Base-by-base conservation (phyloP, 2,113 vertebrate genomes). In the Scalopus aquaticus region DNA sequence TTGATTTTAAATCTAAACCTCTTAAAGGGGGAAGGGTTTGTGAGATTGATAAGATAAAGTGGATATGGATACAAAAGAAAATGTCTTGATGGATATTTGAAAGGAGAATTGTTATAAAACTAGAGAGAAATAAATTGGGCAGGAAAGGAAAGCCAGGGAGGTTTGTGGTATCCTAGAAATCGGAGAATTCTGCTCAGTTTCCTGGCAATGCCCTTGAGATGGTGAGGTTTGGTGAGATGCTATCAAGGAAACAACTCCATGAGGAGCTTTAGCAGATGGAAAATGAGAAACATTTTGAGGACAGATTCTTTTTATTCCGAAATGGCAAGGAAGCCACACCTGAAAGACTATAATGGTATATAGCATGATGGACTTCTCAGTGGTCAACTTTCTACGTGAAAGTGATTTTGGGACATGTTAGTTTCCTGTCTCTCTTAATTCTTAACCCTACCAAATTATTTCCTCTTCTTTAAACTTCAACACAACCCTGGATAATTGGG, bases 1-100 rank as follows among this genome's bases (percentile, higher is more conserved):
- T 91, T 78, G 46, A 89, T 95, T 93, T 49, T 92, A 82, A 93
- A 79, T 82, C n/a, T n/a, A 73, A 88, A 56, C 67, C 39, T 65
- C 51, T 30, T 84, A 76, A 88, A 60, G n/a, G 54, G 72, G 69
- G 39, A 39, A 79, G 24, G 46, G 35, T 86, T 95, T 91, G 8
- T 89, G 62, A 64, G 88, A 82, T 46, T 9, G 32, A 20, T 91
- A 78, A 81, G 77, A 82, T 62, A 62, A 88, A 78, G 32, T 85
- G 3, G 54, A 78, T 5, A 0, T 72, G 51, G 88, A 46, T 81
- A 35, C 46, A 87, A 51, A 87, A 44, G 37, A 32, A 54, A 89
- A 32, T 3, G 16, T 54, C 26, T 81, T 91, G 65, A 37, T 96
- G 86, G n/a, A 54, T 62, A 60, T 81, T 56, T 80, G 89, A 77